These are phyloP conservation scores for Drosophila nebulosa DNA, from an alignment of 1,140 invertebrate species.

Conservation along the genomic window DNA sequence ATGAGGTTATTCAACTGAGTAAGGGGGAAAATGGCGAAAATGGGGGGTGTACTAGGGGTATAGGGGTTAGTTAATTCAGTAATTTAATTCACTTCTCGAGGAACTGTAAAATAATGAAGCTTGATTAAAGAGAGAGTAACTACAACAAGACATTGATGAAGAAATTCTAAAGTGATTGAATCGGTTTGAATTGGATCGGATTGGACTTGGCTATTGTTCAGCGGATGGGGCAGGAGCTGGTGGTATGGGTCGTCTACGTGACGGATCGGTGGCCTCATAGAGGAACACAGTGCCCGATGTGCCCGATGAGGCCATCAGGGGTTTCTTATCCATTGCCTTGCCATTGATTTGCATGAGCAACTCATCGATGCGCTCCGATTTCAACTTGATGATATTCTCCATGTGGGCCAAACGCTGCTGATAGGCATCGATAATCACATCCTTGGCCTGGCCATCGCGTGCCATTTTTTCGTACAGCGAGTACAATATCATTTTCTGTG, in stretches of 20 bases:
- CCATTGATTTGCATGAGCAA: conserved; percentile 77
- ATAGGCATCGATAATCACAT: conserved; percentile 33
- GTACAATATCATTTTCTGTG: conserved; percentile 83
- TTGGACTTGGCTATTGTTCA: neutral
- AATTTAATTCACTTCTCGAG: too few species aligned
- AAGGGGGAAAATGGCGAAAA: too few species aligned
- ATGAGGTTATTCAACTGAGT: too few species aligned
- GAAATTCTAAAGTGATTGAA: too few species aligned
- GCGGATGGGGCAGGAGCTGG: neutral
- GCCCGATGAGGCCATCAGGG: neutral
- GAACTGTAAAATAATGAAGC: too few species aligned
- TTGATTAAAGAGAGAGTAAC: too few species aligned
- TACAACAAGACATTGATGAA: too few species aligned
- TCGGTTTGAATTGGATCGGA: too few species aligned
- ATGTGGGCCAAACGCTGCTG: conserved; percentile 81
- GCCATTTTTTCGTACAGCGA: conserved; percentile 82
- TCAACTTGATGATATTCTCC: conserved; percentile 83
- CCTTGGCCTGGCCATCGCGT: conserved; percentile 81
- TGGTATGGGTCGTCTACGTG: neutral
- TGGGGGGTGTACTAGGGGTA: too few species aligned
- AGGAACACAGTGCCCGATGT: neutral
- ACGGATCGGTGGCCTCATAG: neutral
- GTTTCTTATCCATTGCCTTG: conserved; percentile 37
- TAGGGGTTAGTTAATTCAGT: too few species aligned
- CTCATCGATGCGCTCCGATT: conserved; percentile 84